Base-by-base conservation (phyloP, 2,113 vertebrate genomes). In the Puffinus mauretanicus region DNA sequence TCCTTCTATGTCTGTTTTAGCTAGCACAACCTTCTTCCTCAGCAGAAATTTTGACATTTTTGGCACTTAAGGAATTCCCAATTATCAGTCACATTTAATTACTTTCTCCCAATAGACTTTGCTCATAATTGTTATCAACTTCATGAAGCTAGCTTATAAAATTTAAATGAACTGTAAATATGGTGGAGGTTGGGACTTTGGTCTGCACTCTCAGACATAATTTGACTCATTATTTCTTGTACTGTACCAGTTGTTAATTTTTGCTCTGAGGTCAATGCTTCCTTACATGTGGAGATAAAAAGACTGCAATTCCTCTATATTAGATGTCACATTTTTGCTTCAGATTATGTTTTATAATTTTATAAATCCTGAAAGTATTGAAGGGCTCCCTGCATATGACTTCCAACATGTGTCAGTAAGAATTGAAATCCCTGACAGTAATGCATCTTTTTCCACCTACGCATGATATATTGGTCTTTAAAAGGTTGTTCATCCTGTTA, bases 81-180 rank as follows among this genome's bases (percentile, higher is more conserved):
- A 20, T 90, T 87, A 91, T 69, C 55, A 29, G 7, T 87, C 61
- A 91, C 70, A 85, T 61, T 94, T 96, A 97, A 96, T 95, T 96
- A 88, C 86, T 89, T 96, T 95, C 55, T 97, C 95, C 94, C 95
- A 76, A 12, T 66, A 88, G 94, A 85, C 25, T 91, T 94, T 40
- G 1, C 16, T 94, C 49, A 40, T 95, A 91, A 91, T 93, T 95
- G 69, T 93, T 87, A 89, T 47, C 65, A 78, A 71, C 13, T 64
- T 86, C 61, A 66, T 32, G 44, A 95, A 93, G 7, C 4, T 60
- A 67, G 29, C 42, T 14, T 78, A 83, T 70, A 73, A 88, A 73
- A 83, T 91, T 60, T 55, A 88, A 86, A 91, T 64, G 47, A 81
- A 71, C 51, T 78, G 83, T 96, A 94, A 95, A 95, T 94, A 87